A percentile compares a stretch with the other conserved stretches of the same genome.
Conservation (phyloP, 2,113 vertebrate species). For the Laterallus jamaicensis region DNA sequence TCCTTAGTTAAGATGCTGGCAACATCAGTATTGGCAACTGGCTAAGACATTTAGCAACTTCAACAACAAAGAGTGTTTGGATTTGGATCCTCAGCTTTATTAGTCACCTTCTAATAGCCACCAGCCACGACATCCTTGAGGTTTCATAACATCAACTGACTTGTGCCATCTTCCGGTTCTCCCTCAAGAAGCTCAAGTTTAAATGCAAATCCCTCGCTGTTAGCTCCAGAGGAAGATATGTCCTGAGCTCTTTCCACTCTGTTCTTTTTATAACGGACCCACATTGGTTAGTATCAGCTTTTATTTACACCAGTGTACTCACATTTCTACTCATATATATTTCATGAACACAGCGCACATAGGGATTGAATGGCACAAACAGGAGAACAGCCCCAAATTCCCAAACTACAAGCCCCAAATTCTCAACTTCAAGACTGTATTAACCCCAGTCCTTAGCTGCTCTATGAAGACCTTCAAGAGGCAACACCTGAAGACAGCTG, state of each 20-base stretch:
- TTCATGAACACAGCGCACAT: neutral
- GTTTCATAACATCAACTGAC: neutral
- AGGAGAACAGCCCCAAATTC: neutral
- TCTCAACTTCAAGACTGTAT: neutral
- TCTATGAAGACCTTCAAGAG: neutral
- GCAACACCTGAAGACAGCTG: slow-evolving; percentile 19
- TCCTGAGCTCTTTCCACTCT: neutral
- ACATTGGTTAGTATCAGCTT: neutral
- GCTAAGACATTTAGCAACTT: neutral
- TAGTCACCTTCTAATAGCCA: neutral
- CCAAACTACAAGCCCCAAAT: neutral
- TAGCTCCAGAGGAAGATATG: neutral
- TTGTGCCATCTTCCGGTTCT: neutral
- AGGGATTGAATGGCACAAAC: neutral
- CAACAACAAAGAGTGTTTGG: neutral
- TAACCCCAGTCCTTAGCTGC: neutral
- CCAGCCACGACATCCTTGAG: neutral
- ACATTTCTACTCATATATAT: neutral
- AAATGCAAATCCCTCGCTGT: neutral
- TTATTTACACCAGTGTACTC: neutral
- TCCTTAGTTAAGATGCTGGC: neutral
- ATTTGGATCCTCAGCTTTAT: neutral
- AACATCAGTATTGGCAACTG: neutral
- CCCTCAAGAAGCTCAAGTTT: neutral
- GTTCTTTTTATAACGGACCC: neutral